A percentile compares a stretch with the other conserved stretches of the same genome.
Evolutionary conservation across 2,888 invertebrate species (phyloP).

Genomic region (Epistrophella euchroma): DNA sequence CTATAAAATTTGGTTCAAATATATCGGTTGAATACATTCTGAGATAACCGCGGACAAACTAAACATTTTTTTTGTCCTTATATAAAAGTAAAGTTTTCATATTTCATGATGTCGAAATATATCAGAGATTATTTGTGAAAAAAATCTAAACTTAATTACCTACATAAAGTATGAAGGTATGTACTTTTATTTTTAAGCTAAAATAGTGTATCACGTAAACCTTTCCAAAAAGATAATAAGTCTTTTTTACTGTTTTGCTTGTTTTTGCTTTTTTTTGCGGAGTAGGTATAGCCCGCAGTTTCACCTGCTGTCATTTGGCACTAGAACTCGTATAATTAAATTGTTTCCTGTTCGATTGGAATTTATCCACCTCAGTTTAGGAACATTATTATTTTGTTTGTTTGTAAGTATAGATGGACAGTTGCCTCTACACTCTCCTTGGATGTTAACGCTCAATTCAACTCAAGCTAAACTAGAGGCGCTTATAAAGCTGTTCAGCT

Average conservation of each 20-base stretch:
- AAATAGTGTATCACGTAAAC: neutral
- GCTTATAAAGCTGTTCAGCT: neutral
- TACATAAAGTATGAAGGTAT: too few species aligned
- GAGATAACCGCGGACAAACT: too few species aligned
- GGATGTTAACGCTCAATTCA: slow-evolving; percentile 54
- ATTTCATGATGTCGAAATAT: too few species aligned
- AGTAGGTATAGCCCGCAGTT: slow-evolving; percentile 1
- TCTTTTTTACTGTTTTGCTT: neutral
- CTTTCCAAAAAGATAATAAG: neutral
- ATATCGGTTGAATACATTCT: too few species aligned
- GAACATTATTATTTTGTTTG: slow-evolving; percentile 18
- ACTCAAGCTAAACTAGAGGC: slow-evolving; percentile 16
- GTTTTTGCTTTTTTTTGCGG: neutral
- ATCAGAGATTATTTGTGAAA: too few species aligned
- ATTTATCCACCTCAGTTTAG: slow-evolving; percentile 54
- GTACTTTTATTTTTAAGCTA: too few species aligned
- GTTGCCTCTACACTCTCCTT: neutral
- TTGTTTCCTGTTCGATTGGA: slow-evolving; percentile 72
- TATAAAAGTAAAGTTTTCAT: too few species aligned
- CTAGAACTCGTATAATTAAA: slow-evolving; percentile 55
- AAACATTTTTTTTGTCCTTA: too few species aligned
- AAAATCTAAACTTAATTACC: too few species aligned
- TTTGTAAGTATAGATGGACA: slow-evolving; percentile 20
- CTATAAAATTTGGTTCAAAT: too few species aligned
- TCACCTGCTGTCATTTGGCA: slow-evolving; percentile 15